These are phyloP conservation scores for Aramus guarauna DNA, from an alignment of 2,113 vertebrate genomes.

Conservation along the genomic window DNA sequence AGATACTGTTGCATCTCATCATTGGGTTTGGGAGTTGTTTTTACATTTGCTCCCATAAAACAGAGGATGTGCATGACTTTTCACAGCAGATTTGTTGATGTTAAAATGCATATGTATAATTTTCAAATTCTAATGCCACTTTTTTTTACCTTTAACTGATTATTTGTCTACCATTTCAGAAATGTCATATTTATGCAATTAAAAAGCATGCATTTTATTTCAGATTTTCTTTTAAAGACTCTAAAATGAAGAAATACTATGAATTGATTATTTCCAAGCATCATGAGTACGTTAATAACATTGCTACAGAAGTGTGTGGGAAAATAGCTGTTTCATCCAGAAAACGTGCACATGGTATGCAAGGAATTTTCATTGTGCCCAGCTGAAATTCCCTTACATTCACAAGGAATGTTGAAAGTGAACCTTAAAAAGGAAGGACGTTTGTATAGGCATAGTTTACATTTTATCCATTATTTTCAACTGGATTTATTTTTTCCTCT, in stretches of 20 bases:
- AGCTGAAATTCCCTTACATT: constrained; percentile 47
- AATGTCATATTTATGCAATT: not conserved
- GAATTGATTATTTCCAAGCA: not conserved
- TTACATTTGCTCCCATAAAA: not conserved
- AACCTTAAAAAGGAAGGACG: constrained; percentile 41
- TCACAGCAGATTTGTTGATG: not conserved
- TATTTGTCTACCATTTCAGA: not conserved
- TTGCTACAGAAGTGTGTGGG: constrained; percentile 29
- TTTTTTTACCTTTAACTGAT: not conserved
- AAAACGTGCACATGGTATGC: constrained; percentile 46
- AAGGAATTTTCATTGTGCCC: constrained; percentile 62
- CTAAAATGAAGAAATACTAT: not conserved
- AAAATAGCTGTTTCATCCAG: constrained; percentile 48
- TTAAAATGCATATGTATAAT: not conserved
- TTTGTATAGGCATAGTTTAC: constrained; percentile 39
- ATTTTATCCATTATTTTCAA: constrained; percentile 35
- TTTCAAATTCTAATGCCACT: not conserved
- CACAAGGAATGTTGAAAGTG: constrained; percentile 4
- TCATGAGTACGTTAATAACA: not conserved
- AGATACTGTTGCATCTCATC: not conserved
- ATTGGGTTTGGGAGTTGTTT: not conserved
- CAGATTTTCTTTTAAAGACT: not conserved
- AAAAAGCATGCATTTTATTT: not conserved
- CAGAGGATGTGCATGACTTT: not conserved
- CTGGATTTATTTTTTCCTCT: constrained; percentile 57